Conservation (phyloP, 2,113 vertebrate genomes). For the Mormyrus lacerda region DNA sequence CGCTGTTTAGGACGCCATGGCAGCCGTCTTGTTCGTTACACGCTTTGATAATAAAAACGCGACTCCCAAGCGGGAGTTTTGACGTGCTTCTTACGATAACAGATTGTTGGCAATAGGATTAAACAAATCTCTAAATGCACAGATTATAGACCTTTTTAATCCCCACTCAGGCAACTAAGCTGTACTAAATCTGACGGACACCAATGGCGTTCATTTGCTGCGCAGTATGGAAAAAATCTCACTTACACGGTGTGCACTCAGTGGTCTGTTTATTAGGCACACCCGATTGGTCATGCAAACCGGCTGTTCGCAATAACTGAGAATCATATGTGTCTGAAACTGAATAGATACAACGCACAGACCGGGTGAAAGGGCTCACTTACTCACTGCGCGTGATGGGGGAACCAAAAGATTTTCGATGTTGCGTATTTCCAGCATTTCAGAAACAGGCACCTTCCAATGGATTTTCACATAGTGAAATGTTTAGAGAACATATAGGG, state of each 20-base stretch:
- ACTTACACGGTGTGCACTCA: too few species aligned
- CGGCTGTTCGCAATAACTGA: background rate
- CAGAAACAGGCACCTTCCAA: background rate
- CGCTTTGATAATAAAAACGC: slow-evolving; percentile 5
- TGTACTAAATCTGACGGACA: background rate
- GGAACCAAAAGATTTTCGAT: background rate
- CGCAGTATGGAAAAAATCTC: background rate
- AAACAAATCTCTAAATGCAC: slow-evolving; percentile 13
- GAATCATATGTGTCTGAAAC: background rate
- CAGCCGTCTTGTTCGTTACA: background rate
- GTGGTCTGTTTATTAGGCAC: background rate
- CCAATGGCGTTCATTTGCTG: background rate
- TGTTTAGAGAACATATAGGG: background rate
- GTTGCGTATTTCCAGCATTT: background rate
- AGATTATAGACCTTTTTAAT: background rate
- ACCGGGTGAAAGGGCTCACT: background rate
- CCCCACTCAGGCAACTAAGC: background rate
- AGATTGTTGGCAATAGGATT: slow-evolving; percentile 12
- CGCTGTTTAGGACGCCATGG: background rate
- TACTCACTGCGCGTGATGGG: background rate
- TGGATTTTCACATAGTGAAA: background rate
- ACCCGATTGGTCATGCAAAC: background rate
- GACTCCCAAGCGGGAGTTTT: background rate
- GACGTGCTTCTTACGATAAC: background rate
- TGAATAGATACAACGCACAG: background rate